Evolutionary conservation across 2,113 vertebrate species (phyloP), one percentile per base, ranked within the genome.

Genomic region (Probosciger aterrimus): DNA sequence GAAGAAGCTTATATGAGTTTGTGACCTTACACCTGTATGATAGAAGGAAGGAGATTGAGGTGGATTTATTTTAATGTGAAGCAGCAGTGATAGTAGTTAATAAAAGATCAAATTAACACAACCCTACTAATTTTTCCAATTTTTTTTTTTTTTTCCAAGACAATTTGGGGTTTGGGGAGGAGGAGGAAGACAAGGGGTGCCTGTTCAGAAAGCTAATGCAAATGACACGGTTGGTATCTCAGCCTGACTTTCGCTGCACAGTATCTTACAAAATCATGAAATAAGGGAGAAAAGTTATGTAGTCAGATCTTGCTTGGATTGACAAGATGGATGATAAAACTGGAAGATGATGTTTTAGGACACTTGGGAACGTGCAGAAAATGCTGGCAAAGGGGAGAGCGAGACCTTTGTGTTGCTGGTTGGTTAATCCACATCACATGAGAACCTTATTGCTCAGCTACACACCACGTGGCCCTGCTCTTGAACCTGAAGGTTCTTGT

Each of bases 51-150:
- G 47, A 91, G 74, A 41, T 0, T 75, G 39, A 79, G 57, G 30
- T 75, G 69, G 80, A 73, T 91, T 92, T 82, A 49, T 88, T 73
- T 84, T 76, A 86, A 49, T 18, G 46, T 73, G 69, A 78, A 92
- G 60, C 73, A 86, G 52, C 43, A 17, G 17, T 57, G 64, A 22
- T 50, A 52, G 67, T n/a, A n/a, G 49, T 73, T 94, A 76, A 69
- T 79, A 65, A 69, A 83, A 53, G 52, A 92, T 82, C 39, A 88
- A 85, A 95, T 97, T 89, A 92, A n/a, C n/a, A 35, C 37, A 60
- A 60, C 15, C 33, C 28, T 90, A 82, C 41, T 85, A 52, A 59
- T 84, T 92, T 88, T 79, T 65, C 43, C 28, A 43, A 57, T 7
- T 23, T 59, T 30, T 44, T 31, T 33, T 68, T 27, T 68, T 50